These are phyloP conservation scores for Geodia barretti DNA, from an alignment of 37 sponge, comb jelly and placozoan species.

Conservation along the genomic window DNA sequence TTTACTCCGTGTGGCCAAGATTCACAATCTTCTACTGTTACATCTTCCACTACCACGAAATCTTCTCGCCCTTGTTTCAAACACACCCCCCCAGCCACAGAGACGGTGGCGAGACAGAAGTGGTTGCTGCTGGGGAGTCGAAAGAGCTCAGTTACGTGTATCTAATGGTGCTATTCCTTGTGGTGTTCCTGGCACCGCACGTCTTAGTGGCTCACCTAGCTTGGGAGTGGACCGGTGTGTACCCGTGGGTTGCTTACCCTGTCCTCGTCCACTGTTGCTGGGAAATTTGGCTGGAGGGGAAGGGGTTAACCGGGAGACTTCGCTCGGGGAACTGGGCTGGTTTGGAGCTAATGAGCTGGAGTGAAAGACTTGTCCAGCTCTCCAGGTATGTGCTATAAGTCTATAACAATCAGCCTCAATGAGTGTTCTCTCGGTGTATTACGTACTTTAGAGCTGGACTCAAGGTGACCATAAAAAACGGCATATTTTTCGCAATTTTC, in stretches of 20 bases:
- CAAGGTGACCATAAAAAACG: neutral
- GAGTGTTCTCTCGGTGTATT: no score
- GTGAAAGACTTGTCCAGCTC: neutral
- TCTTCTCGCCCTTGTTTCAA: slow-evolving; percentile 50
- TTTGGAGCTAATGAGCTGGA: neutral
- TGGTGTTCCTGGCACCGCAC: slow-evolving; percentile 44
- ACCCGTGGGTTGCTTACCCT: slow-evolving; percentile 27
- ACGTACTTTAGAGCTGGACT: no score
- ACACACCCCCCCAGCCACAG: neutral
- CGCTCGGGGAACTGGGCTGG: neutral
- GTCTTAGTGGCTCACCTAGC: slow-evolving; percentile 32
- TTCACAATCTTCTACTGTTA: slow-evolving; percentile 49
- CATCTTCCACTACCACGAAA: slow-evolving; percentile 42
- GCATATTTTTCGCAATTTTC: neutral
- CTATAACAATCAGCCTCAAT: no score
- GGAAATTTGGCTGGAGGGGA: neutral
- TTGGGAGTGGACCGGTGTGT: neutral
- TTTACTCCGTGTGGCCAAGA: slow-evolving; percentile 48
- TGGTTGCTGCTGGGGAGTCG: no score
- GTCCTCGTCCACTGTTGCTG: slow-evolving; percentile 25
- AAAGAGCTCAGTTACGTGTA: slow-evolving; percentile 8
- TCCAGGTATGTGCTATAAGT: slow-evolving; percentile 9
- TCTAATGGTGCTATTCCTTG: slow-evolving; percentile 11
- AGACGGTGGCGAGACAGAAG: no score
- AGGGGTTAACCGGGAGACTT: neutral